A percentile compares a stretch with the other conserved stretches of the same genome.
phyloP scores from a whole-genome alignment of 2,113 vertebrate genomes.

The Xiphias gladius region DNA sequence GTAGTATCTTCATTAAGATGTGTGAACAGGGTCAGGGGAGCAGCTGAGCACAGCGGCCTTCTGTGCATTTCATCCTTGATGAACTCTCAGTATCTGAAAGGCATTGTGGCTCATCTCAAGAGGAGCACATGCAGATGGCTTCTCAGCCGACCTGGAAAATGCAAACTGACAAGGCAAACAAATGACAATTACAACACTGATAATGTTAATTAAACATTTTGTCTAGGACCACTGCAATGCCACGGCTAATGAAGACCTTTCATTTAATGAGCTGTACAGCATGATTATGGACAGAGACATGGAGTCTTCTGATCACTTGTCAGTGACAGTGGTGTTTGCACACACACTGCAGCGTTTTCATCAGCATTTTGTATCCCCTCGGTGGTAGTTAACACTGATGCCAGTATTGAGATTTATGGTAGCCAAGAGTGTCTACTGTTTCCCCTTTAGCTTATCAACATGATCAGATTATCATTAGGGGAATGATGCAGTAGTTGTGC shows the following conservation, averaged over 20 bases:
- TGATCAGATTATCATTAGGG: conserved; percentile 63
- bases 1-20: conserved; percentile 61
- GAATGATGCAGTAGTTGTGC: conserved; percentile 57
- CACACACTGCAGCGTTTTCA: conserved; percentile 45
- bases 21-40: conserved; percentile 47
- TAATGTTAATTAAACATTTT: conserved; percentile 76
- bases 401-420: conserved; percentile 71
- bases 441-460: conserved; percentile 65
- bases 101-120: conserved; percentile 45
- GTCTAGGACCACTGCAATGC: conserved; percentile 58
- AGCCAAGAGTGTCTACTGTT: conserved; percentile 49
- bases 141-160: conserved; percentile 67
- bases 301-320: conserved; percentile 62
- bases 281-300: conserved; percentile 69
- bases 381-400: conserved; percentile 69
- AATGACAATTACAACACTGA: conserved; percentile 74
- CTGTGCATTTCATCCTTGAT: conserved; percentile 50
- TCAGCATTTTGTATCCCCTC: conserved; percentile 68
- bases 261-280: conserved; percentile 75
- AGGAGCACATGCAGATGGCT: conserved; percentile 36
- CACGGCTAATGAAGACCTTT: conserved; percentile 75
- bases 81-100: conserved; percentile 44
- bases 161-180: conserved; percentile 77
- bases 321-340: conserved; percentile 47
- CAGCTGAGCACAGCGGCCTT: conserved; percentile 29